Percentiles rank a stretch among this genome's conserved stretches.
Evolutionary conservation across 2,888 invertebrate species (phyloP).

Genomic region (Agrotis ipsilon): DNA sequence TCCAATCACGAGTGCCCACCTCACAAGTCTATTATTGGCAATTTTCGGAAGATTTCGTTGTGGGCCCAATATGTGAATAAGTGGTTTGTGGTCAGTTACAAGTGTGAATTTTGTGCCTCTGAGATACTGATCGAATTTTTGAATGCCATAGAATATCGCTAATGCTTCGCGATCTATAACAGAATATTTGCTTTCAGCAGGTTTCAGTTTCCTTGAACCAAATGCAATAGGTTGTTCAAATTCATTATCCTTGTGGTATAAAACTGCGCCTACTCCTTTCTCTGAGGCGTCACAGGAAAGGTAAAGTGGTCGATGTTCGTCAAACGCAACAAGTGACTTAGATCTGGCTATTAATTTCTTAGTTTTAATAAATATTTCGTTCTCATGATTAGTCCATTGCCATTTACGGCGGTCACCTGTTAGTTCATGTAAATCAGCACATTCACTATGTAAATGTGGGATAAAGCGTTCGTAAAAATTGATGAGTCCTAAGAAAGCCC

Average conservation of each 20-base stretch:
- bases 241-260: not conserved
- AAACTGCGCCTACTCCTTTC: not conserved
- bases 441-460: too few species aligned
- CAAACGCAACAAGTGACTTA: not conserved
- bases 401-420: too few species aligned
- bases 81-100: not conserved
- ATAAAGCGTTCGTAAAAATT: too few species aligned
- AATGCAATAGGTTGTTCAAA: not conserved
- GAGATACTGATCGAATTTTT: not conserved
- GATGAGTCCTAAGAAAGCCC: too few species aligned
- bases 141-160: not conserved
- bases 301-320: not conserved
- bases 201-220: not conserved
- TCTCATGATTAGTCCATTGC: not conserved
- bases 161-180: not conserved
- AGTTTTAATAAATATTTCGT: not conserved
- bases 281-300: not conserved
- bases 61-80: not conserved
- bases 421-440: too few species aligned
- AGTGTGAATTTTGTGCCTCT: not conserved
- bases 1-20: not conserved
- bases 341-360: not conserved
- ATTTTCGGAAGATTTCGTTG: constrained; percentile 2
- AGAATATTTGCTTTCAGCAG: not conserved
- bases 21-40: not conserved